Evolutionary conservation across 2,113 vertebrate species (phyloP).

Genomic region (Entelurus aequoreus): DNA sequence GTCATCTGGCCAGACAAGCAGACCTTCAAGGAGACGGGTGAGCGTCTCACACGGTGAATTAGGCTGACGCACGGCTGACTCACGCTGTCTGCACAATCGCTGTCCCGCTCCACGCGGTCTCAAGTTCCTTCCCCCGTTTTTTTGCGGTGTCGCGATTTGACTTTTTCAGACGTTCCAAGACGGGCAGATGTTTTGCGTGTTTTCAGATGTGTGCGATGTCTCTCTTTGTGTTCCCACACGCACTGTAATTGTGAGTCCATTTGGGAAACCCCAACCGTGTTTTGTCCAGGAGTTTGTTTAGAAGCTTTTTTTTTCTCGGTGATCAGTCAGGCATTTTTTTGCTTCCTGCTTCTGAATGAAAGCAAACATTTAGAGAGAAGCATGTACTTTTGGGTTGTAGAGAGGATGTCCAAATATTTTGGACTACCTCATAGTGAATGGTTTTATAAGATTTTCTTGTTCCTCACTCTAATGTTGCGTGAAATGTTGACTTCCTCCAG

Average conservation of each 20-base stretch:
- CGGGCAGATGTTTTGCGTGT: slow-evolving; percentile 9
- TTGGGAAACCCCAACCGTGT: slow-evolving; percentile 50
- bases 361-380: slow-evolving; percentile 17
- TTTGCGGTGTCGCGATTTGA: not conserved
- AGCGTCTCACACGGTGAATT: slow-evolving; percentile 18
- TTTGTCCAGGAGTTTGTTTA: slow-evolving; percentile 26
- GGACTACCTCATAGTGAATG: slow-evolving; percentile 25
- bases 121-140: slow-evolving; percentile 10
- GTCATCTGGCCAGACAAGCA: slow-evolving; percentile 93
- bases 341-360: slow-evolving; percentile 27
- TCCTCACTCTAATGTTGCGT: slow-evolving; percentile 23
- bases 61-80: slow-evolving; percentile 13
- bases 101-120: not conserved
- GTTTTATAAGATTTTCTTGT: slow-evolving; percentile 38
- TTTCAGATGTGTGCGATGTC: slow-evolving; percentile 18
- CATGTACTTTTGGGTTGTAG: slow-evolving; percentile 5
- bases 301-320: slow-evolving; percentile 25
- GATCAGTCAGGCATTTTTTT: slow-evolving; percentile 27
- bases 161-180: not conserved
- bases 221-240: slow-evolving; percentile 24
- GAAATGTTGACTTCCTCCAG: slow-evolving; percentile 43
- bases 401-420: slow-evolving; percentile 29
- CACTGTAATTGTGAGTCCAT: slow-evolving; percentile 34
- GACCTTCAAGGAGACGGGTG: slow-evolving; percentile 90
- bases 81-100: slow-evolving; percentile 15